Evolutionary conservation across 2,888 invertebrate genomes (phyloP).

Genomic region (Tachina fera): DNA sequence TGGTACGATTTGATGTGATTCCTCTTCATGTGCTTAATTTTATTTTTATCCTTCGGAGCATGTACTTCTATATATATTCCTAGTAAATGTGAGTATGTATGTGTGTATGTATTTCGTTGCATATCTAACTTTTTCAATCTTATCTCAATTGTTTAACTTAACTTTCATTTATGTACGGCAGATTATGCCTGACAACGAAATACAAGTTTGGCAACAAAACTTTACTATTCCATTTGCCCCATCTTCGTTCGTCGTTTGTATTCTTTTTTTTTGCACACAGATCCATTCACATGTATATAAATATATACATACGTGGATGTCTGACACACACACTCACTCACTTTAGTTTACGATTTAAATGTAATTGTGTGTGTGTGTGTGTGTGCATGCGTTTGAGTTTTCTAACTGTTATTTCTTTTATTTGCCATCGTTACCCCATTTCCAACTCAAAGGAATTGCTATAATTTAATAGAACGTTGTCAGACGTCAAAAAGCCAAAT

Average conservation of each 20-base stretch:
- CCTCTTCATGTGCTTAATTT: conserved; percentile 67
- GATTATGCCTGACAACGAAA: conserved; percentile 70
- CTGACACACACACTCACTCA: conserved; percentile 15
- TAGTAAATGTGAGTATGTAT: conserved; percentile 31
- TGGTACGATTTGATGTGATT: conserved; percentile 67
- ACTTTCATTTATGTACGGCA: conserved; percentile 73
- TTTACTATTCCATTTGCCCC: conserved; percentile 55
- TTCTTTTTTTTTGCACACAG: neutral
- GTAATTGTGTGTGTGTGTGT: conserved; percentile 22
- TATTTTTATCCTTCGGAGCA: conserved; percentile 65
- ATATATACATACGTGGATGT: neutral
- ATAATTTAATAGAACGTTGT: conserved; percentile 72
- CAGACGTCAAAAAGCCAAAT: conserved; percentile 67
- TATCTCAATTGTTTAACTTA: conserved; percentile 82
- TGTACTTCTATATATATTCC: conserved; percentile 60
- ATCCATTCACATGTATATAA: conserved; percentile 6
- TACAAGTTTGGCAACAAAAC: conserved; percentile 66
- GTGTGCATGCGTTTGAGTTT: neutral
- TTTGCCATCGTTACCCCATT: neutral
- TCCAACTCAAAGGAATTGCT: conserved; percentile 43
- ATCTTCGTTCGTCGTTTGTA: neutral
- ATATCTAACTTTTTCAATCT: conserved; percentile 79
- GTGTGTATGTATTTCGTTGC: conserved; percentile 56
- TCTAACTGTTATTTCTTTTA: conserved; percentile 16
- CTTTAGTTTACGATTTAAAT: conserved; percentile 62